A percentile compares a stretch with the other conserved stretches of the same genome.
Conservation (phyloP, 2,113 vertebrate species). For the Casuarius casuarius region DNA sequence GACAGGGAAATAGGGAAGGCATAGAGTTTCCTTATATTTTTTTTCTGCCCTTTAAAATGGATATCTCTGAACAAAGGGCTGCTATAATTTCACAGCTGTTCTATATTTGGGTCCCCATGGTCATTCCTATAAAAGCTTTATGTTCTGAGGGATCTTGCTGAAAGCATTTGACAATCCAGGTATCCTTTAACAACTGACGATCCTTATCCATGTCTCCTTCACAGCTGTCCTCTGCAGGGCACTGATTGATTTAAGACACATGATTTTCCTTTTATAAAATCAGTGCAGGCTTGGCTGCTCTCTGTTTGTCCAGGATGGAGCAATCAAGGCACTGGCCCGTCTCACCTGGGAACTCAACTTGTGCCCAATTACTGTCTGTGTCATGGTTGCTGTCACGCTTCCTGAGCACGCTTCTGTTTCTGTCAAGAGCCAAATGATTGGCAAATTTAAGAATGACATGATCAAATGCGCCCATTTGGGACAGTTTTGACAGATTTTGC, state of each 20-base stretch:
- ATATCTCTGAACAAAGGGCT: neutral
- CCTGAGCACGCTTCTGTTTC: neutral
- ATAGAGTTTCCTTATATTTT: neutral
- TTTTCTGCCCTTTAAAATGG: neutral
- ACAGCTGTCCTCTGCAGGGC: neutral
- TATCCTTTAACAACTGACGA: neutral
- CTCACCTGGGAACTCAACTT: neutral
- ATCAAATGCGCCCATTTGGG: neutral
- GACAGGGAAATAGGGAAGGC: neutral
- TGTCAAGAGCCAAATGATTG: neutral
- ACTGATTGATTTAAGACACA: neutral
- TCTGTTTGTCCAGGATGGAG: too few relatives aligned
- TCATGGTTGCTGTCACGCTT: neutral
- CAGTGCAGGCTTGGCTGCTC: too few relatives aligned
- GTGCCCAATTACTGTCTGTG: fast-evolving
- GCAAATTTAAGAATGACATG: neutral
- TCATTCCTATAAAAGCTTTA: neutral
- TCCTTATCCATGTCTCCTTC: neutral
- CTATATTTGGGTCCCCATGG: fast-evolving
- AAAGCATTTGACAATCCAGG: neutral
- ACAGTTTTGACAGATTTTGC: neutral
- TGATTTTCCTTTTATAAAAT: neutral
- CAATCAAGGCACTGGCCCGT: too few relatives aligned
- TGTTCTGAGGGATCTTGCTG: neutral
- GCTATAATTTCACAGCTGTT: neutral